A percentile compares a stretch with the other conserved stretches of the same genome.
Evolutionary conservation across 2,888 invertebrate species (phyloP).

Genomic region (Coleophora deauratella): DNA sequence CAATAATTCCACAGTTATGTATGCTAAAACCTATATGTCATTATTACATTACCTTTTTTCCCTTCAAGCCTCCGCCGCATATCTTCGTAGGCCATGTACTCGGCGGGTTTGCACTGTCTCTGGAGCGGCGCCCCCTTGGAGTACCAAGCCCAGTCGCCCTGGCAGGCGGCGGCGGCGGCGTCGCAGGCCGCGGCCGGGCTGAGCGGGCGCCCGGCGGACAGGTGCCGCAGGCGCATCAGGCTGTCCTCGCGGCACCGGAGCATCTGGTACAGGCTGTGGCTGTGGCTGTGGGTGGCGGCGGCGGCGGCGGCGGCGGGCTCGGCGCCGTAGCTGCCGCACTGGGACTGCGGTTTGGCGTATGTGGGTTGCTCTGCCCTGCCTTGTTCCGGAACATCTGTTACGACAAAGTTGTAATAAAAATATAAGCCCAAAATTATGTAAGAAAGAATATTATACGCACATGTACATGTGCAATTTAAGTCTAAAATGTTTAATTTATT

Average conservation of each 20-base stretch:
- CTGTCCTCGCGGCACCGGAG: conserved; percentile 68
- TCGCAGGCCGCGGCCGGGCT: conserved; percentile 49
- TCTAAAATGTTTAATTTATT: too few species aligned
- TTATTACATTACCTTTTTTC: conserved; percentile 37
- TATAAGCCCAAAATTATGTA: too few species aligned
- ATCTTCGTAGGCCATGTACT: conserved; percentile 56
- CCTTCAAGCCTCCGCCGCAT: conserved; percentile 57
- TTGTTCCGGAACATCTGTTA: too few species aligned
- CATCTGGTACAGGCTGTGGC: conserved; percentile 63
- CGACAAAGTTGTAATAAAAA: too few species aligned
- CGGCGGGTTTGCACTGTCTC: conserved; percentile 55
- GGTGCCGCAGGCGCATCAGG: conserved; percentile 52
- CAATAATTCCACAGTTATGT: too few species aligned
- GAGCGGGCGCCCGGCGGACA: conserved; percentile 59
- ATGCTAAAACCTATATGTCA: conserved; percentile 41
- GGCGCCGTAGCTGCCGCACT: too few species aligned
- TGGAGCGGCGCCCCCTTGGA: conserved; percentile 49
- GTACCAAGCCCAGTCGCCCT: conserved; percentile 58
- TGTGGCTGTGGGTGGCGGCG: conserved; percentile 31
- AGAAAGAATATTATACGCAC: too few species aligned
- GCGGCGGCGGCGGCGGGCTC: too few species aligned
- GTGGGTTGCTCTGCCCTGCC: too few species aligned
- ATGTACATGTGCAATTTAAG: too few species aligned
- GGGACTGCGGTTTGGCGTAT: too few species aligned
- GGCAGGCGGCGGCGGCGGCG: conserved; percentile 31